Conservation (phyloP, 2,888 invertebrate genomes). For the Prostheceraeus crozeri region DNA sequence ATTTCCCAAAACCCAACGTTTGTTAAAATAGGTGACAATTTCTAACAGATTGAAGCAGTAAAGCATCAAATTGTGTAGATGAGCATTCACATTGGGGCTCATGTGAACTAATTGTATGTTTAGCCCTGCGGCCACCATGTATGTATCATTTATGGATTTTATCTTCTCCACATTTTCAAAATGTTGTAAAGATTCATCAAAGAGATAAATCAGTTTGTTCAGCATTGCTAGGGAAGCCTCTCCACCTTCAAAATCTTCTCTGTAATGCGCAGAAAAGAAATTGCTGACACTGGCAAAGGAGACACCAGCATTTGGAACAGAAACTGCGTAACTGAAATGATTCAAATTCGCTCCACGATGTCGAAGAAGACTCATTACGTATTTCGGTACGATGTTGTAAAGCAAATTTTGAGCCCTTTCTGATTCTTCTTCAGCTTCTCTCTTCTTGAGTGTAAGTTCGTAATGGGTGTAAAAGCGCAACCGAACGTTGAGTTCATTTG, state of each 20-base stretch:
- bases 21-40: conserved; percentile 52
- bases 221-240: conserved; percentile 88
- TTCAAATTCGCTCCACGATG: not conserved
- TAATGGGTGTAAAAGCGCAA: not conserved
- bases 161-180: conserved; percentile 77
- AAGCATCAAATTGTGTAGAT: conserved; percentile 49
- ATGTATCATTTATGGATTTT: conserved; percentile 89
- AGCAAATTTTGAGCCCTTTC: conserved; percentile 12
- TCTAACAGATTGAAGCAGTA: conserved; percentile 79
- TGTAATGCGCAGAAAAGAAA: conserved; percentile 72
- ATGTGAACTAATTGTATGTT: no score
- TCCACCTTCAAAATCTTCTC: conserved; percentile 49
- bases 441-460: not conserved
- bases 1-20: conserved; percentile 49
- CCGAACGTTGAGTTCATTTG: conserved; percentile 13
- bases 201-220: conserved; percentile 63
- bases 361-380: conserved; percentile 1
- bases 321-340: conserved; percentile 18
- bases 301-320: conserved; percentile 74
- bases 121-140: conserved; percentile 92
- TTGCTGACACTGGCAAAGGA: conserved; percentile 93
- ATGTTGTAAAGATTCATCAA: conserved; percentile 19
- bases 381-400: conserved; percentile 21
- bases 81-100: no score
- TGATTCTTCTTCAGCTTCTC: conserved; percentile 6